These are phyloP conservation scores for Hypomecis atomaria DNA, from an alignment of 2,888 invertebrate species.

Conservation along the genomic window DNA sequence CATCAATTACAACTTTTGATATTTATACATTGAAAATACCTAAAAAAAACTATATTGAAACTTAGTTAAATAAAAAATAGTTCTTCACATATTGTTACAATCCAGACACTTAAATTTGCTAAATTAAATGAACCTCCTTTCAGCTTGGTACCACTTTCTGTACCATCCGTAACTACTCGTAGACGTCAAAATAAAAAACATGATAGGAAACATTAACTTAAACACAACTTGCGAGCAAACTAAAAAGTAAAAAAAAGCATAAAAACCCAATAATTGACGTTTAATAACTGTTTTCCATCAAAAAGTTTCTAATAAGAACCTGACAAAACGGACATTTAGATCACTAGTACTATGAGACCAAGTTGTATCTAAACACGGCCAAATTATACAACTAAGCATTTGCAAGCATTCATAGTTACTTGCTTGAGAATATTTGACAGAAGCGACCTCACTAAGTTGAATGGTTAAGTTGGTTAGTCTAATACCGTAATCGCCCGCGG, in stretches of 20 bases:
- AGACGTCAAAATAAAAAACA: background rate
- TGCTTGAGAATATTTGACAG: background rate
- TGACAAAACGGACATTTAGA: slow-evolving; percentile 68
- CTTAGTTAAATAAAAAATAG: no score
- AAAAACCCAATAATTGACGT: slow-evolving; percentile 51
- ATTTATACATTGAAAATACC: no score
- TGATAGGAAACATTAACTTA: slow-evolving; percentile 32
- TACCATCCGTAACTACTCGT: no score
- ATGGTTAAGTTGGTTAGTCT: background rate
- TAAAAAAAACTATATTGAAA: no score
- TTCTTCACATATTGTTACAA: no score
- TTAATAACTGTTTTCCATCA: slow-evolving; percentile 75
- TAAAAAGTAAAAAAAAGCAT: slow-evolving; percentile 27
- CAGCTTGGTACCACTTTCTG: no score
- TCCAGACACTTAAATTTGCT: no score
- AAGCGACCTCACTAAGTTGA: background rate
- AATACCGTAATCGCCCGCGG: slow-evolving; percentile 72
- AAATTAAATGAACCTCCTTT: no score
- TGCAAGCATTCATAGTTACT: background rate
- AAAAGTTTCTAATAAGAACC: slow-evolving; percentile 72
- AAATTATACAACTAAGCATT: background rate
- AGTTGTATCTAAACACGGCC: background rate
- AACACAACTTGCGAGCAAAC: slow-evolving; percentile 15
- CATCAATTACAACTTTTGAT: no score
- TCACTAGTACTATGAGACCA: slow-evolving; percentile 39